These are phyloP conservation scores for Ornithorhynchus anatinus DNA, from an alignment of 2,113 vertebrate species.

Conservation along the genomic window DNA sequence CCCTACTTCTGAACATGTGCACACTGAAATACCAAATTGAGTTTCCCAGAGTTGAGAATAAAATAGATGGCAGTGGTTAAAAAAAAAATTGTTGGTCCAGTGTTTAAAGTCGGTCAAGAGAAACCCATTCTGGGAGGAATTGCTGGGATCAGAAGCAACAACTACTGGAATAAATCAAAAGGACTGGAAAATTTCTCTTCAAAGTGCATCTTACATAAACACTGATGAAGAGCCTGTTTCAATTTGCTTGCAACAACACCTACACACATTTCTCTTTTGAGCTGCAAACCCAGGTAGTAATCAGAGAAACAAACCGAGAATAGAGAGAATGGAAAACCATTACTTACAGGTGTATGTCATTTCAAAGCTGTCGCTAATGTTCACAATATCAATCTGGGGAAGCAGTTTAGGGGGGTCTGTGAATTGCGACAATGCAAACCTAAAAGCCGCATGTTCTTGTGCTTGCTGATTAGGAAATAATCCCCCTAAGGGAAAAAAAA, in stretches of 20 bases:
- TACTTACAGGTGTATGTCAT: conserved; percentile 99
- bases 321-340: rapidly evolving
- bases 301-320: conserved; percentile 23
- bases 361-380: conserved; percentile 97
- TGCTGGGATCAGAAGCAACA: background rate
- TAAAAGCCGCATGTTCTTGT: conserved; percentile 98
- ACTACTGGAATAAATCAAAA: conserved; percentile 32
- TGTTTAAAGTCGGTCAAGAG: conserved; percentile 12
- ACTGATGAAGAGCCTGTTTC: conserved; percentile 10
- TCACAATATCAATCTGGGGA: conserved; percentile 98
- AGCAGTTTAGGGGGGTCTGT: conserved; percentile 97
- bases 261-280: conserved; percentile 2
- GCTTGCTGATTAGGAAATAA: conserved; percentile 94
- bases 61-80: too few species aligned
- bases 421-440: conserved; percentile 95
- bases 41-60: too few species aligned
- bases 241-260: background rate
- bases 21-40: too few species aligned
- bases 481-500: conserved; percentile 79
- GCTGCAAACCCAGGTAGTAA: background rate
- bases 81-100: too few species aligned
- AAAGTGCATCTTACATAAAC: background rate
- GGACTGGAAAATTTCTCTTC: conserved; percentile 4
- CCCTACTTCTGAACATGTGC: too few species aligned
- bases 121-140: background rate